A percentile compares a stretch with the other conserved stretches of the same genome.
Evolutionary conservation across 2,113 vertebrate species (phyloP).

Genomic region (Strigops habroptila): DNA sequence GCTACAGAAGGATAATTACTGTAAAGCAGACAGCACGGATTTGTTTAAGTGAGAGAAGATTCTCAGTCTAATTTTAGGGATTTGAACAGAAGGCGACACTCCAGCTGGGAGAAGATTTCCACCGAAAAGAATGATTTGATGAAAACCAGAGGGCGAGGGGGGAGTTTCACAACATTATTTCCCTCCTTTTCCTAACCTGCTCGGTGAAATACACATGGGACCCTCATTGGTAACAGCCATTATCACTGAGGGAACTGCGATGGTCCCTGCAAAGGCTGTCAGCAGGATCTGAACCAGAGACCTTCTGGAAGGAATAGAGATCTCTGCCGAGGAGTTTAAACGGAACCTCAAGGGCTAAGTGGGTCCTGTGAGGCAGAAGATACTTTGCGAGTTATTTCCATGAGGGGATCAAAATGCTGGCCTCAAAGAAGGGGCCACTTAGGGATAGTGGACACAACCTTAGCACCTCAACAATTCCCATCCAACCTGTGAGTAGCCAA

Average conservation of each 20-base stretch:
- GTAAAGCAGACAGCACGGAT: slow-evolving; percentile 24
- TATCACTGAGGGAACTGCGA: neutral
- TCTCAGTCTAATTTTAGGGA: slow-evolving; percentile 63
- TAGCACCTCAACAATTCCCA: neutral
- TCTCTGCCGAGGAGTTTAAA: neutral
- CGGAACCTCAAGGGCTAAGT: neutral
- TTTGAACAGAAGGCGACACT: slow-evolving; percentile 59
- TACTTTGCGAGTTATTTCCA: neutral
- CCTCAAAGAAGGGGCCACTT: neutral
- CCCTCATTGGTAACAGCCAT: neutral
- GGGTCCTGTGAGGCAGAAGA: fast-evolving
- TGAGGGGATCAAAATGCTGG: neutral
- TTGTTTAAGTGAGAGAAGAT: slow-evolving; percentile 39
- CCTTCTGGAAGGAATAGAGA: neutral
- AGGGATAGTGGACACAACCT: neutral
- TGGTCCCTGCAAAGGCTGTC: neutral
- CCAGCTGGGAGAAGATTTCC: slow-evolving; percentile 56
- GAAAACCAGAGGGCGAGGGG: slow-evolving; percentile 10
- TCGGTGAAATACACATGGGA: neutral
- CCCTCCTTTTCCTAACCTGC: neutral
- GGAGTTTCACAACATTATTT: slow-evolving; percentile 18
- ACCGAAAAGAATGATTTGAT: slow-evolving; percentile 25
- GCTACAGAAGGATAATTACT: slow-evolving; percentile 21
- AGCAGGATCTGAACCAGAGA: neutral
- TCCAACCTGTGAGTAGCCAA: neutral